phyloP scores from a whole-genome alignment of 2,113 vertebrate genomes.

The Thamnaconus septentrionalis region DNA sequence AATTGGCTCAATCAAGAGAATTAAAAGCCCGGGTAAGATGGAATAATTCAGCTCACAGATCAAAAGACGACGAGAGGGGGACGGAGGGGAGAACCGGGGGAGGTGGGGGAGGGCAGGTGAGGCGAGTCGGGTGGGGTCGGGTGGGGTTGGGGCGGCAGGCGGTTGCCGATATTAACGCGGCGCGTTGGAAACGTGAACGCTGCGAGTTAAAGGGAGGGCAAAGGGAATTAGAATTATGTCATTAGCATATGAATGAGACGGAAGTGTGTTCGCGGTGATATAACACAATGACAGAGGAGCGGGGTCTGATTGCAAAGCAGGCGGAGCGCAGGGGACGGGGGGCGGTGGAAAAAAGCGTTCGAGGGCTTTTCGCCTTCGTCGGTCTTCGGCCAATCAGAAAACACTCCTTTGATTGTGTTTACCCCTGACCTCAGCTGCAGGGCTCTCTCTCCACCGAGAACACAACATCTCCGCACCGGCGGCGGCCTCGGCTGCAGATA shows the following conservation, averaged over 20 bases:
- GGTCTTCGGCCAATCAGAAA: slow-evolving; percentile 19
- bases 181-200: slow-evolving; percentile 37
- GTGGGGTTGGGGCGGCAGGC: slow-evolving; percentile 19
- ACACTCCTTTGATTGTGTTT: slow-evolving; percentile 14
- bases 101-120: no score
- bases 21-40: slow-evolving; percentile 71
- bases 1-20: slow-evolving; percentile 76
- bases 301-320: slow-evolving; percentile 5
- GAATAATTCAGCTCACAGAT: slow-evolving; percentile 69
- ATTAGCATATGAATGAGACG: slow-evolving; percentile 53
- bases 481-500: no score
- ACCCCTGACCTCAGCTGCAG: no score
- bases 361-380: no score
- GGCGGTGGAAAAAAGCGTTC: no score
- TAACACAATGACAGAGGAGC: slow-evolving; percentile 24
- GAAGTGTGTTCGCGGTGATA: slow-evolving; percentile 20
- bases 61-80: slow-evolving; percentile 52
- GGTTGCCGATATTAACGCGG: slow-evolving; percentile 51
- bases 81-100: slow-evolving; percentile 13
- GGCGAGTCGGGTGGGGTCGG: background rate
- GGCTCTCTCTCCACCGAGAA: no score
- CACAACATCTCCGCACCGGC: no score
- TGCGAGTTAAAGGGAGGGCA: slow-evolving; percentile 29
- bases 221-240: slow-evolving; percentile 41
- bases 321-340: background rate